Conservation (phyloP, 2,797 vertebrate genomes). For the Sus cebifrons region DNA sequence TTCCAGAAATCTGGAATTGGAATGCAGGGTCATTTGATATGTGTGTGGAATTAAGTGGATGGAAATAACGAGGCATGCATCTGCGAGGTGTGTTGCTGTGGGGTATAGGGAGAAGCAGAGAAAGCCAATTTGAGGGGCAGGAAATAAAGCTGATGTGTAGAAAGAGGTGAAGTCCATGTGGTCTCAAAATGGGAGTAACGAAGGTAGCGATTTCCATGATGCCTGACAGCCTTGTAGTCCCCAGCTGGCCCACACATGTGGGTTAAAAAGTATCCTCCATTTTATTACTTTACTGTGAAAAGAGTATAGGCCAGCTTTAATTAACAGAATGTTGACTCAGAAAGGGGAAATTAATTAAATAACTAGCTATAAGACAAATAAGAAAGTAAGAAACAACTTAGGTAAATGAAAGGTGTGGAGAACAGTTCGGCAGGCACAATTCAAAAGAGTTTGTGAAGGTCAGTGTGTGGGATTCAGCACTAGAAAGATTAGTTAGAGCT, state of each 20-base stretch:
- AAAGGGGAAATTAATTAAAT: slow-evolving; percentile 25
- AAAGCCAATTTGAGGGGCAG: not conserved
- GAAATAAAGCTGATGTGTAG: not conserved
- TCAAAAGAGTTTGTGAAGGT: not conserved
- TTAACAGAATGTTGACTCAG: not conserved
- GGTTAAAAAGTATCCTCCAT: not conserved
- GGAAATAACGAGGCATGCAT: not conserved
- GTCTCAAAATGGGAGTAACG: not conserved
- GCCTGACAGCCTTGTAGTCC: not conserved
- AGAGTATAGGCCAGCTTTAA: not conserved
- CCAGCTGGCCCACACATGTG: not conserved
- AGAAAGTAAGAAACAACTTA: slow-evolving; percentile 3
- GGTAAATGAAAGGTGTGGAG: not conserved
- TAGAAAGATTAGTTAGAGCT: not conserved
- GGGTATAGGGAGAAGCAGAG: not conserved
- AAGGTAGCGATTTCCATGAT: not conserved
- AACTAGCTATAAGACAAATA: slow-evolving; percentile 4
- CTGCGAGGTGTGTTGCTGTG: not conserved
- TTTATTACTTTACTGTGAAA: not conserved
- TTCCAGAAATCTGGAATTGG: not conserved
- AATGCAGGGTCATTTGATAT: not conserved
- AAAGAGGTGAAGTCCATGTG: not conserved
- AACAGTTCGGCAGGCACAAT: not conserved
- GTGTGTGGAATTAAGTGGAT: not conserved
- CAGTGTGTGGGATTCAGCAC: not conserved